Evolutionary conservation across 2,888 invertebrate species (phyloP), one percentile per base, ranked within the genome.

Genomic region (Eupithecia inturbata): DNA sequence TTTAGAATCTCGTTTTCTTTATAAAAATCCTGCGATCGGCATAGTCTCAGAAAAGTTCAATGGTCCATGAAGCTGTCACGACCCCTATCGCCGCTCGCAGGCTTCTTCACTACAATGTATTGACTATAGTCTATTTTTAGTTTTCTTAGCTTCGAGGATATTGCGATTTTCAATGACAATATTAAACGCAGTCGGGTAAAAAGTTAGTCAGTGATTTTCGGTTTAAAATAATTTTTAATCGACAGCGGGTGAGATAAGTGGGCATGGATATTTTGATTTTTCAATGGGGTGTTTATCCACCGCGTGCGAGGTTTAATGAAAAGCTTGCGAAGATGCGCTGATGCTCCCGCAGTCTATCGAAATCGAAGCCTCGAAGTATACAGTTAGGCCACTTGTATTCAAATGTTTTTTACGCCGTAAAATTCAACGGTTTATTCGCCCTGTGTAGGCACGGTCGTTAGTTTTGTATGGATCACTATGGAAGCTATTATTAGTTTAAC

Each of bases 51-150:
- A 10, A 71, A 73, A 53, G 77, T 9, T 71, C 69, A 71, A 71
- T 77, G 73, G 69, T 71, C 70, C 75, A 64, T 64, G 72, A 68
- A 77, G 73, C 53, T 68, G 33, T 26, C 39, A 45, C 64, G 19
- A 57, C 41, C 33, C 63, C 28, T 77, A 77, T 77, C 77, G 63
- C 26, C 31, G 41, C 22, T 31, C 31, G 57, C 75, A 75, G 75
- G 69, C 45, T 60, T 73, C 72, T 36, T 60, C n/a, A 19, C 12
- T 67, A 53, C 62, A 31, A 31, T 31, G 62, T 28, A 26, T 19
- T 19, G 31, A 19, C 64, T 2, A n/a, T 64, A 10, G 22, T 31
- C 31, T 62, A 31, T 31, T 62, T 62, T 62, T 31, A 60, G 62
- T 19, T 19, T 31, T 31, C 28, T 28, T 60, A 28, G 49, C 49